Evolutionary conservation across 1,140 invertebrate species (phyloP).

Genomic region (Brachionus manjavacas): DNA sequence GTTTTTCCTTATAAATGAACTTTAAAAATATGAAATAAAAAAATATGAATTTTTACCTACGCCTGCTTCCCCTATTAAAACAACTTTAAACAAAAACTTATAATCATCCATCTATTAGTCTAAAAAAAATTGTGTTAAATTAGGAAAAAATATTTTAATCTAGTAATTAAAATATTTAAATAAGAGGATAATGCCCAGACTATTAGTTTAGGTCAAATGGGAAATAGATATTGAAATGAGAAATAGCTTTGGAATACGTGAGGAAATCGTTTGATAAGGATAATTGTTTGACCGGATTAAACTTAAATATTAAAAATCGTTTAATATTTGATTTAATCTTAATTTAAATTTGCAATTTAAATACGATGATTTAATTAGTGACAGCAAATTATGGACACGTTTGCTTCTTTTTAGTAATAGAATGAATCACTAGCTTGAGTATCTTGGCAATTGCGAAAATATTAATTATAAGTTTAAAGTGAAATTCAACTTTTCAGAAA

Average conservation of each 20-base stretch:
- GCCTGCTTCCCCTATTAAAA: constrained; percentile 64
- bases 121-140: constrained; percentile 7
- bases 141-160: background rate
- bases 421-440: background rate
- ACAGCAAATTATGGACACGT: background rate
- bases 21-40: background rate
- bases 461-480: background rate
- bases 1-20: constrained; percentile 47
- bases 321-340: constrained; percentile 5
- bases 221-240: background rate
- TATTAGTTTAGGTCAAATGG: background rate
- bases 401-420: background rate
- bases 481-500: background rate
- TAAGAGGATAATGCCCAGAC: background rate
- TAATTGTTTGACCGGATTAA: constrained; percentile 27
- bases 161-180: background rate
- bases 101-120: constrained; percentile 79
- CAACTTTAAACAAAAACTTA: constrained; percentile 96
- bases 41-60: constrained; percentile 47
- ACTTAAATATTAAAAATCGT: background rate
- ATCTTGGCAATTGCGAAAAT: background rate
- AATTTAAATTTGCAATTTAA: background rate
- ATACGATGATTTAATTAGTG: background rate
- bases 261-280: background rate
- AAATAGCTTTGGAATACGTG: background rate